Percentiles rank a stretch among this genome's conserved stretches.
phyloP scores from a whole-genome alignment of 2,888 invertebrate species.

The Aphidoletes aphidimyza region DNA sequence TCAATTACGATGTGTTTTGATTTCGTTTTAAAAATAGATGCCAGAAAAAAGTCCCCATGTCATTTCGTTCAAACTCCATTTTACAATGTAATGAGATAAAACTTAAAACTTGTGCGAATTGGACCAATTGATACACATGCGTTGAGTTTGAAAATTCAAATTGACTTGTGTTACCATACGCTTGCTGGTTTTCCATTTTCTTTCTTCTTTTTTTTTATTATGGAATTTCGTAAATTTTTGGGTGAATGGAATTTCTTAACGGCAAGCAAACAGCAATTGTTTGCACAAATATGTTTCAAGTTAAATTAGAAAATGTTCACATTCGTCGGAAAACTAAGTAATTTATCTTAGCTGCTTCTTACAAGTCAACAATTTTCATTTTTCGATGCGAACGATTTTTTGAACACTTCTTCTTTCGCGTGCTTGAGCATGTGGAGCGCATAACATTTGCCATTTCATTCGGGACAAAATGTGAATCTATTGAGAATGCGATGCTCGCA shows the following conservation, averaged over 20 bases:
- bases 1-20: background rate
- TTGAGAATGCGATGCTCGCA: background rate
- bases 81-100: too few species aligned
- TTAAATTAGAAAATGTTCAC: slow-evolving; percentile 13
- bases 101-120: too few species aligned
- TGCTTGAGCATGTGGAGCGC: background rate
- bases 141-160: background rate
- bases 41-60: background rate
- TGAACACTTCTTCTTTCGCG: background rate
- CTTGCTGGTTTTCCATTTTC: background rate
- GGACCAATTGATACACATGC: background rate
- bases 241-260: background rate
- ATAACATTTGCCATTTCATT: background rate
- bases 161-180: background rate
- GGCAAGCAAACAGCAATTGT: background rate
- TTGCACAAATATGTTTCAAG: slow-evolving; percentile 34
- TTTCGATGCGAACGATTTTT: background rate
- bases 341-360: background rate
- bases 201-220: background rate
- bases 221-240: background rate
- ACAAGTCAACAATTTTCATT: too few species aligned
- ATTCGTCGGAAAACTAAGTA: background rate
- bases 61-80: too few species aligned
- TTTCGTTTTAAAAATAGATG: background rate
- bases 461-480: background rate